phyloP scores from a whole-genome alignment of 2,113 vertebrate genomes.

The Rhabdomys dilectus region DNA sequence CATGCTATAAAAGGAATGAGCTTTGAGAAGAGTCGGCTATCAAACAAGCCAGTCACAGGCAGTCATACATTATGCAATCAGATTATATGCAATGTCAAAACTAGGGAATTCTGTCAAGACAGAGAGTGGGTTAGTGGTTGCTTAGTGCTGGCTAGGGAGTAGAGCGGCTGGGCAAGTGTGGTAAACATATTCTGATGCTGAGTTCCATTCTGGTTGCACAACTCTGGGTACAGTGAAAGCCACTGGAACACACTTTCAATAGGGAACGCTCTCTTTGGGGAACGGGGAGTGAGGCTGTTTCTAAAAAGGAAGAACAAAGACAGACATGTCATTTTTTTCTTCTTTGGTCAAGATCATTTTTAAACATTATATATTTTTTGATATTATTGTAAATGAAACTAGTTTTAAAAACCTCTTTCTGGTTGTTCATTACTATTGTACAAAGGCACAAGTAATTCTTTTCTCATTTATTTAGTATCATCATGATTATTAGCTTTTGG shows the following conservation, averaged over 20 bases:
- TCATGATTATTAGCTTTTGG: neutral
- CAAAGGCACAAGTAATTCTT: neutral
- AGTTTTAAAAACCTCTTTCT: neutral
- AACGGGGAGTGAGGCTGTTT: neutral
- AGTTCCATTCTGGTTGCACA: neutral
- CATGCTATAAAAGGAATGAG: too few relatives aligned
- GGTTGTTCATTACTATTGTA: neutral
- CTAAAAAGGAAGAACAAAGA: neutral
- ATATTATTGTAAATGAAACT: neutral
- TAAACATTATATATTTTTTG: neutral
- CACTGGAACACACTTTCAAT: neutral
- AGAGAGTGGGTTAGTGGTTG: neutral
- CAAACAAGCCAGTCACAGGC: neutral
- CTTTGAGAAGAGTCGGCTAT: neutral
- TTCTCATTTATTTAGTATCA: neutral
- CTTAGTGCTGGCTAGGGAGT: neutral
- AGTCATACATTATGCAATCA: neutral
- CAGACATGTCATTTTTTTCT: neutral
- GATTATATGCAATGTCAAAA: neutral
- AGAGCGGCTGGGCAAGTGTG: neutral
- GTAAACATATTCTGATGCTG: neutral
- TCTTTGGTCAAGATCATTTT: neutral
- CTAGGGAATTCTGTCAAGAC: neutral
- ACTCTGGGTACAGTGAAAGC: neutral
- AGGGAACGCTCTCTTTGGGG: neutral